Conservation (phyloP, 2,797 vertebrate genomes). For the Geotrypetes seraphini region DNA sequence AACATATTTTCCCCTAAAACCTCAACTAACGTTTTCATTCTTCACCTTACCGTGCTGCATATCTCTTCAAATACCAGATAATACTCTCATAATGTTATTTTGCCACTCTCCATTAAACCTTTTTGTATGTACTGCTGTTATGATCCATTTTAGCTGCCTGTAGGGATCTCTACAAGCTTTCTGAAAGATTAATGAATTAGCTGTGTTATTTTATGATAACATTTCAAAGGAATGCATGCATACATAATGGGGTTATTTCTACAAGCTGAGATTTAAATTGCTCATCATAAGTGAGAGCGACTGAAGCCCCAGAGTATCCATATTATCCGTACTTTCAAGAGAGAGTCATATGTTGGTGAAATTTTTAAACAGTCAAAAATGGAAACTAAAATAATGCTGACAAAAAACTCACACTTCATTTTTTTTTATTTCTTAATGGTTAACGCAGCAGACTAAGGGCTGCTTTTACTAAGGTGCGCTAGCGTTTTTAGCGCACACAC, state of each 20-base stretch:
- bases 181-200: constrained; percentile 46
- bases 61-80: constrained; percentile 15
- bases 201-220: constrained; percentile 37
- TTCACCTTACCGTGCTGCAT: not conserved
- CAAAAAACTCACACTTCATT: no score
- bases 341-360: no score
- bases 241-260: constrained; percentile 37
- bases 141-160: constrained; percentile 39
- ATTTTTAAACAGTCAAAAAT: not conserved
- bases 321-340: no score
- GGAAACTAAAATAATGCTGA: no score
- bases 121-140: constrained; percentile 28
- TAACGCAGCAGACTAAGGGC: no score
- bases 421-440: no score
- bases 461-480: no score
- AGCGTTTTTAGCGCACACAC: no score
- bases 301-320: no score
- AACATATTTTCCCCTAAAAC: constrained; percentile 11
- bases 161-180: constrained; percentile 43
- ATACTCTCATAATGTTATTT: constrained; percentile 13
- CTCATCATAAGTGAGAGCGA: constrained; percentile 19
- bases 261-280: constrained; percentile 27
- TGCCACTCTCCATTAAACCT: constrained; percentile 7
- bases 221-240: constrained; percentile 35
- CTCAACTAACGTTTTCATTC: not conserved